Base-by-base conservation (phyloP, 64 coral and sea anemone species). In the Hydrozoanthus tunicans region DNA sequence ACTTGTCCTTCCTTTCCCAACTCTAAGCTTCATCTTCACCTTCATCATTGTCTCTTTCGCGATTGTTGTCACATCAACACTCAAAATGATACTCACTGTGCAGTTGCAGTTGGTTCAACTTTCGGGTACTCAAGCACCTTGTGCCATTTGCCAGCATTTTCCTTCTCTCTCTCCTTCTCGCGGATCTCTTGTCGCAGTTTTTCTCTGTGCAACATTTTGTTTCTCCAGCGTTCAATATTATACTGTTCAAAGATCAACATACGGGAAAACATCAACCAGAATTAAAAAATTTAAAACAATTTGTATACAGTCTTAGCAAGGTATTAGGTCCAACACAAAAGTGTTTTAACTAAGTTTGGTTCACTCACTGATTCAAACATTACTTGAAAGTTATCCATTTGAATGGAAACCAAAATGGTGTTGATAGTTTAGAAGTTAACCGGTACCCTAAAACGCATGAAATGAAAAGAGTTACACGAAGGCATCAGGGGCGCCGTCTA, bases 161-260 rank as follows among this genome's bases (percentile, higher is more conserved):
- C 83, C n/a, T 61, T 74, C 43, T 86, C 69, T 73, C 83, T 73
- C 51, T 86, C 83, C 68, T 86, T 86, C 9, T 86, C 83, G 72
- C 83, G 57, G 10, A 86, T 86, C 27, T 86, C 68, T 74, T 86
- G 83, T 59, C 83, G 67, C n/a, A 86, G 56, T 60, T 86, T 73
- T 24, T 86, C 83, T 26, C 83, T 56, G 66, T 73, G 83, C 7
- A 73, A 24, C 83, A 86, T 86, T 56, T 86, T 86, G 83, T 86
- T 86, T 23, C 83, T 73, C 83, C 83, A 86, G 58, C 83, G 67
- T 26, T 86, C 83, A 59, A 86, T 86, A 32, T 86, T 86, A 10
- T 67, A 86, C 83, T 86, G 69, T 27, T 23, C 55, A 86, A 9
- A 59, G 11, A 73, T 57, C n/a, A 71, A 12, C 20, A 24, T 25